Base-by-base conservation (phyloP, 2,797 vertebrate genomes). In the Brachyalestes nurse region DNA sequence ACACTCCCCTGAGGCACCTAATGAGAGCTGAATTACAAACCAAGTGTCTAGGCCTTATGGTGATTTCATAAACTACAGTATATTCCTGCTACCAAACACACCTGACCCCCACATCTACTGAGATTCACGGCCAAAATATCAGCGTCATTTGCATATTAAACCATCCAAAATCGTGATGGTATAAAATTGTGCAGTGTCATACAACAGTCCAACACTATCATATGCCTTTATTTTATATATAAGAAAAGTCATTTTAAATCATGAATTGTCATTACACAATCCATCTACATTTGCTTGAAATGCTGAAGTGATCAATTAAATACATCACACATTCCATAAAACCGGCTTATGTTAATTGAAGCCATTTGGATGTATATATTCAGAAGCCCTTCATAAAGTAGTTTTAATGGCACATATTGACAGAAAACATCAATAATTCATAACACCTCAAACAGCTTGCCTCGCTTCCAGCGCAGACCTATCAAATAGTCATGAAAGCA, bases 11-110 rank as follows among this genome's bases (percentile, higher is more conserved):
- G 93, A 92, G 85, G 78, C 51, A 69, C 88, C 88, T 95, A 94
- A 95, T 94, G 94, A 95, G 90, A 82, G 87, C 89, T 89, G 86
- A 89, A 92, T 93, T 87, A 84, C 80, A 81, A 90, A 86, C 88
- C 84, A 88, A 92, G 91, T 88, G 86, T 93, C 92, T 93, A 90
- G 90, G 90, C 91, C 91, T 89, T 90, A 91, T 94, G 93, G 86
- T 91, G 90, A 94, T 92, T 90, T 85, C 90, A 84, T 84, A 86
- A 88, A 86, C 83, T 90, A 85, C 89, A 87, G 89, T 87, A 84
- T 77, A 34, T 66, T 71, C 72, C 86, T 65, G 58, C 81, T 84
- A 82, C 66, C 49, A 83, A 82, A 77, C 84, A 85, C 91, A 92
- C 92, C 92, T 93, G 91, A 88, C 90, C 92, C 90, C 88, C 80